phyloP scores from a whole-genome alignment of 2,888 invertebrate genomes.

The Scaptomyza reducta region DNA sequence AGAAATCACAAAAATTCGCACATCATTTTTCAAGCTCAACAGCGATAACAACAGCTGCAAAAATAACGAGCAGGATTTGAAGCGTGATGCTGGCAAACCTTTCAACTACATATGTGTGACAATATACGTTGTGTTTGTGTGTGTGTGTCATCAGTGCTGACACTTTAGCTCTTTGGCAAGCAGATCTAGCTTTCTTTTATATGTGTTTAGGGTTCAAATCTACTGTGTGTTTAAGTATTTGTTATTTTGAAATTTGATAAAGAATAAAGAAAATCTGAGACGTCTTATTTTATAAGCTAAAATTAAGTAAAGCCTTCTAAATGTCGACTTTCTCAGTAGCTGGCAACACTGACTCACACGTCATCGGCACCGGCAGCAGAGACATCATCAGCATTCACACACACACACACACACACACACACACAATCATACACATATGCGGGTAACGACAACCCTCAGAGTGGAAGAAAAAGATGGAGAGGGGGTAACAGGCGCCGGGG shows the following conservation, averaged over 20 bases:
- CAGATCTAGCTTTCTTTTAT: not conserved
- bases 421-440: not conserved
- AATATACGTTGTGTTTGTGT: not conserved
- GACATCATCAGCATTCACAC: slow-evolving; percentile 16
- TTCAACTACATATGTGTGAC: slow-evolving; percentile 25
- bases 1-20: slow-evolving; percentile 60
- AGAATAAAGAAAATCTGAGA: not conserved
- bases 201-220: not conserved
- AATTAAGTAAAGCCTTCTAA: not conserved
- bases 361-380: slow-evolving; percentile 34
- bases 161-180: not conserved
- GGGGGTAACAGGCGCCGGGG: not conserved
- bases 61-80: slow-evolving; percentile 57
- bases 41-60: slow-evolving; percentile 67
- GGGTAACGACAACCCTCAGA: slow-evolving; percentile 12
- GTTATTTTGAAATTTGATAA: not conserved
- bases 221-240: too few species aligned
- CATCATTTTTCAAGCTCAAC: slow-evolving; percentile 75
- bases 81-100: slow-evolving; percentile 53
- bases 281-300: not conserved
- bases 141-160: slow-evolving; percentile 6
- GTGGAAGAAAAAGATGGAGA: not conserved
- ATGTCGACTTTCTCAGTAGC: not conserved
- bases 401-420: not conserved
- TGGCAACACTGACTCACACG: slow-evolving; percentile 26